Percentiles rank a stretch among this genome's conserved stretches.
These are phyloP conservation scores for Zoanthus solanderi DNA, from an alignment of 92 coral and sea anemone genomes.

Conservation along the genomic window DNA sequence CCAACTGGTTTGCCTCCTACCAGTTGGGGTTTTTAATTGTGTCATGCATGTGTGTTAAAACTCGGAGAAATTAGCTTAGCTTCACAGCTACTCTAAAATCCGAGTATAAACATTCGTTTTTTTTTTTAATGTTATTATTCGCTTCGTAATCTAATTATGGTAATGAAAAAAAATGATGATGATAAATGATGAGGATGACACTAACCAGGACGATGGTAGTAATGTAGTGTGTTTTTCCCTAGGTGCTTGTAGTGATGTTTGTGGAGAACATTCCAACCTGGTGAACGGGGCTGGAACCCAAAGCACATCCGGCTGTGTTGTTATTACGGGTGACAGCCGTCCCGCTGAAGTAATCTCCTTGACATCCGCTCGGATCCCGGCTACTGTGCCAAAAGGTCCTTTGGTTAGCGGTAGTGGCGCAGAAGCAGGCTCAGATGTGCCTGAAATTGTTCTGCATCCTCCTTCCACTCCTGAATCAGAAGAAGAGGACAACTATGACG, in stretches of 20 bases:
- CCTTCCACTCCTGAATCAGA: slow-evolving; percentile 86
- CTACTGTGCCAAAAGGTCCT: slow-evolving; percentile 21
- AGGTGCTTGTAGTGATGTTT: slow-evolving; percentile 43
- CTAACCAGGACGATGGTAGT: no score
- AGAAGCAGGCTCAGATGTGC: slow-evolving; percentile 43
- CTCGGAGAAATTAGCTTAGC: no score
- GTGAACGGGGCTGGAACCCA: slow-evolving; percentile 14
- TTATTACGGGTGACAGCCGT: background rate
- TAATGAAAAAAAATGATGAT: background rate
- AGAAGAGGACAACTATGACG: slow-evolving; percentile 72
- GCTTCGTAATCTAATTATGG: background rate
- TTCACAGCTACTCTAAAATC: no score
- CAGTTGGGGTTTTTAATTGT: no score
- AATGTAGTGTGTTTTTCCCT: background rate
- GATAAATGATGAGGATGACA: no score
- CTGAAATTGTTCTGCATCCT: slow-evolving; percentile 81
- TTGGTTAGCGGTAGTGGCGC: background rate
- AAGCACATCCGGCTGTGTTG: background rate
- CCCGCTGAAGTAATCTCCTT: background rate
- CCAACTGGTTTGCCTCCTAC: no score
- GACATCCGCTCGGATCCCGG: background rate
- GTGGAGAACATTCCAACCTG: slow-evolving; percentile 26
- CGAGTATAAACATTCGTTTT: no score
- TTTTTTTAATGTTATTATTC: no score
- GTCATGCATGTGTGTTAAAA: no score